phyloP scores from a whole-genome alignment of 2,888 invertebrate species.

The Drosophila mayaguana region DNA sequence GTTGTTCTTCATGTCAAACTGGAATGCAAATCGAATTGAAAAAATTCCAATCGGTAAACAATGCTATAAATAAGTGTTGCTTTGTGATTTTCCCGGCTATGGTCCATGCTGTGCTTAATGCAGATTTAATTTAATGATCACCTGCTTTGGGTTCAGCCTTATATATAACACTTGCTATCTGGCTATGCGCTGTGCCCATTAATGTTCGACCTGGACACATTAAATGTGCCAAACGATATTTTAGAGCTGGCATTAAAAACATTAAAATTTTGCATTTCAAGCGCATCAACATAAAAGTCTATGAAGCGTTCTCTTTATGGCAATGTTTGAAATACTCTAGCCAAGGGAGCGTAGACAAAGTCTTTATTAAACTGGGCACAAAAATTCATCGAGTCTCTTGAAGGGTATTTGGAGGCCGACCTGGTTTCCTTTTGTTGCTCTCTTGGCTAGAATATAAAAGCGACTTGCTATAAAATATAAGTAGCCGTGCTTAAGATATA shows the following conservation, averaged over 20 bases:
- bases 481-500: slow-evolving; percentile 49
- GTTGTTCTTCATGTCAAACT: neutral
- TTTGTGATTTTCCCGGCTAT: neutral
- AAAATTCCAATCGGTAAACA: neutral
- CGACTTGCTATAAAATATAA: slow-evolving; percentile 60
- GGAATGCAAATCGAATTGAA: slow-evolving; percentile 5
- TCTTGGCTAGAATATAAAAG: slow-evolving; percentile 22
- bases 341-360: neutral
- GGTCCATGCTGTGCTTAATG: slow-evolving; percentile 7
- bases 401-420: slow-evolving; percentile 22
- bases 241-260: slow-evolving; percentile 56
- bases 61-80: neutral
- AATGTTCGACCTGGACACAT: slow-evolving; percentile 27
- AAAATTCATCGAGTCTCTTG: neutral
- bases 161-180: slow-evolving; percentile 35
- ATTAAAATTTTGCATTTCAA: slow-evolving; percentile 38
- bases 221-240: slow-evolving; percentile 58
- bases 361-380: neutral
- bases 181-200: slow-evolving; percentile 16
- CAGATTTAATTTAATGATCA: slow-evolving; percentile 15
- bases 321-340: slow-evolving; percentile 17
- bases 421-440: neutral
- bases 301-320: slow-evolving; percentile 40
- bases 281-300: slow-evolving; percentile 57
- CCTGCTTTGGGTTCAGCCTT: neutral